Base-by-base conservation (phyloP, 1,140 invertebrate species). In the Drosophila sturtevanti region DNA sequence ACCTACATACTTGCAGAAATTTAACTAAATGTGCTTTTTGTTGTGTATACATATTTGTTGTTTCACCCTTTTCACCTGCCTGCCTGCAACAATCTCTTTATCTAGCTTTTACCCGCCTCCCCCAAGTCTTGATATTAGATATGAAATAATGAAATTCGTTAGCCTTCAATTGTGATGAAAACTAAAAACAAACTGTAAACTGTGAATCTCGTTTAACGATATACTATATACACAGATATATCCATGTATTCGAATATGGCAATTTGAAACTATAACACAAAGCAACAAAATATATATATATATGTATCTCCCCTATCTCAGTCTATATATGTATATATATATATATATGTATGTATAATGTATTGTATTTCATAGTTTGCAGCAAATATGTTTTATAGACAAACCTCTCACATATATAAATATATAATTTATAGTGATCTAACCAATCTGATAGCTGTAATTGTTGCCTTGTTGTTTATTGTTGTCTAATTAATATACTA, bases 91-190 rank as follows among this genome's bases (percentile, higher is more conserved):
- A 48, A n/a, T 59, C 44, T 27, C 34, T 35, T 56, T 58, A 22
- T 27, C 12, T 61, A 16, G 22, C 6, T 24, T 16, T 61, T 48
- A 10, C 41, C 9, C 41, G 3, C 7, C 9, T 14, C 14, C 9
- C 14, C 6, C 7, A 16, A n/a, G 16, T 48, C 16, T 0, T 48
- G 16, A 48, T 48, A 48, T 48, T 48, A 48, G 41, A 48, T 48
- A 48, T 48, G 41, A 48, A 48, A 21, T 44, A 48, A 55, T 55
- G 52, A 31, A 72, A 54, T 58, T 38, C 27, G 48, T 63, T 52
- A 66, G 66, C 81, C 81, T 79, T 85, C 58, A 81, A 69, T 62
- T 86, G 81, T 76, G 75, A 81, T 86, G 62, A 61, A 54, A 59
- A 59, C 21, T 12, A 18, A 62, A 62, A 35, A 14, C n/a, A 56